A percentile compares a stretch with the other conserved stretches of the same genome.
Evolutionary conservation across 35 echinoderm and acorn worm species (phyloP).

Genomic region (Hemicentrotus pulcherrimus): DNA sequence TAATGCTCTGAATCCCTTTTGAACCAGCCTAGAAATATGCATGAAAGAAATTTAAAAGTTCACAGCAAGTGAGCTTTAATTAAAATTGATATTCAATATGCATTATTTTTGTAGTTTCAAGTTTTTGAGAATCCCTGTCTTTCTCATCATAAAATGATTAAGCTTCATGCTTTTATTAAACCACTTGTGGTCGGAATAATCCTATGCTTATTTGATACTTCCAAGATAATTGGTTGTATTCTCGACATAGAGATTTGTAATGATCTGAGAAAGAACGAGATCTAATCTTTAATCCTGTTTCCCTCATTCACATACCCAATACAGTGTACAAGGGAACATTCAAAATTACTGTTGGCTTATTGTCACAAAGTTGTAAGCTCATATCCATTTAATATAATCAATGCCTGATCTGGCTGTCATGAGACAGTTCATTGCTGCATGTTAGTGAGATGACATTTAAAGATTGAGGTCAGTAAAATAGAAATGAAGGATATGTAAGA

Average conservation of each 20-base stretch:
- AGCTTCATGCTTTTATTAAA: neutral
- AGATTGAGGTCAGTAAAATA: neutral
- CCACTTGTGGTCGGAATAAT: neutral
- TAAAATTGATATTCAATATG: constrained; percentile 5
- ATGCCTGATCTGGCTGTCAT: neutral
- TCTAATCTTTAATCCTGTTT: no score
- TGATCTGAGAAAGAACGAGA: neutral
- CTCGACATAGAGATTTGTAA: neutral
- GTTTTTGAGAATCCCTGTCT: no score
- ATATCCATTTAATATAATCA: no score
- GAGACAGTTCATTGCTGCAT: neutral
- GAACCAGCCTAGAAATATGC: no score
- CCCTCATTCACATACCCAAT: no score
- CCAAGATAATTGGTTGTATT: neutral
- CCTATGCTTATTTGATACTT: neutral
- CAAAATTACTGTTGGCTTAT: no score
- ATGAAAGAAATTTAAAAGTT: neutral
- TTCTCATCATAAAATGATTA: no score
- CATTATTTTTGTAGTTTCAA: neutral
- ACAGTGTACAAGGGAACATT: no score
- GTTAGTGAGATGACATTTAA: neutral
- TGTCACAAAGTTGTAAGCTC: no score
- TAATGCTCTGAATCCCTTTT: neutral
- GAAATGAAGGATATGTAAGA: no score
- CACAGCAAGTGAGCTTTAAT: neutral